Evolutionary conservation across 2,113 vertebrate species (phyloP).

Genomic region (Murina feae): DNA sequence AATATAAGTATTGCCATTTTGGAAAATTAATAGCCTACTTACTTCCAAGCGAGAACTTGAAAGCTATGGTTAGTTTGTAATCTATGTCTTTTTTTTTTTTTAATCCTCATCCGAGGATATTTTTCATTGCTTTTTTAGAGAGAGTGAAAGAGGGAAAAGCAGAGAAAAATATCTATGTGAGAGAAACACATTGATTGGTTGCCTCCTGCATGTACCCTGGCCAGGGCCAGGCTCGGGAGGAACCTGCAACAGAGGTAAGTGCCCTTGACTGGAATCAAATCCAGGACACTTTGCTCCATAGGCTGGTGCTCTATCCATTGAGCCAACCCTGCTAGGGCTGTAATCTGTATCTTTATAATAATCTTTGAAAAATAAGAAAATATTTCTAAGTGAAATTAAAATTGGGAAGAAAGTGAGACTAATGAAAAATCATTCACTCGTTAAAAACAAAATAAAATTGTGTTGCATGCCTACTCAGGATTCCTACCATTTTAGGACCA

Average conservation of each 20-base stretch:
- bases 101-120: no score
- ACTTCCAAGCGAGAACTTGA: constrained; percentile 13
- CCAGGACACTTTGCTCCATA: no score
- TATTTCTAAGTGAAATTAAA: not conserved
- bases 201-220: no score
- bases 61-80: not conserved
- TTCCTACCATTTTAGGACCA: not conserved
- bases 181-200: no score
- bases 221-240: no score
- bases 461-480: not conserved
- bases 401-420: not conserved
- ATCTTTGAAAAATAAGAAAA: constrained; percentile 19
- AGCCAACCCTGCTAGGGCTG: not conserved
- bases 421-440: not conserved
- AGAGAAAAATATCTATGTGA: no score
- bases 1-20: not conserved
- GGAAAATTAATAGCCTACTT: not conserved
- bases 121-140: no score
- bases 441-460: not conserved
- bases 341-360: constrained; percentile 2
- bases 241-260: no score
- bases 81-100: not conserved
- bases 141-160: no score
- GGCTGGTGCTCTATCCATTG: no score
- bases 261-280: no score